A percentile compares a stretch with the other conserved stretches of the same genome.
Conservation (phyloP, 1,140 invertebrate species). For the Sinella curviseta region DNA sequence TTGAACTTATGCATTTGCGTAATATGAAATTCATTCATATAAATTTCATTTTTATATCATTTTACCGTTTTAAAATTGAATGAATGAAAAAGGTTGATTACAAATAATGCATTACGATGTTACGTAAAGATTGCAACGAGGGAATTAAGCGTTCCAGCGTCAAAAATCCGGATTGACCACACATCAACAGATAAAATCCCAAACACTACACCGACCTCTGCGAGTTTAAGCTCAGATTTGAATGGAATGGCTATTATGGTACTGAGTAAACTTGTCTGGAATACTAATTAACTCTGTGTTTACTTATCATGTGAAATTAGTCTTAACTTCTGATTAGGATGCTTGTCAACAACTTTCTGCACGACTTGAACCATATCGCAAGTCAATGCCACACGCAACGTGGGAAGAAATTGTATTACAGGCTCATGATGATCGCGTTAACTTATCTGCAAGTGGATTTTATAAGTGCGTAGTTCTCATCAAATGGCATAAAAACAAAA, state of each 20-base stretch:
- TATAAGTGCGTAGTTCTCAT: slow-evolving; percentile 35
- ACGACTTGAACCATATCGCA: slow-evolving; percentile 18
- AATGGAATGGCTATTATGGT: slow-evolving; percentile 23
- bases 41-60: slow-evolving; percentile 30
- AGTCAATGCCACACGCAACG: slow-evolving; percentile 24
- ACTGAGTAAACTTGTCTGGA: too few species aligned
- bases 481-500: neutral
- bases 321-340: slow-evolving; percentile 12
- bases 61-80: neutral
- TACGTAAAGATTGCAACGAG: slow-evolving; percentile 12
- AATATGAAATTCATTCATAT: slow-evolving; percentile 34
- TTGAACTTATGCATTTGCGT: slow-evolving; percentile 36
- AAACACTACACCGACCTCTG: slow-evolving; percentile 9
- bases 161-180: neutral
- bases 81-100: neutral
- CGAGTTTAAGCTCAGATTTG: slow-evolving; percentile 6
- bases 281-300: neutral
- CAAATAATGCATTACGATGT: neutral
- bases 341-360: slow-evolving; percentile 37
- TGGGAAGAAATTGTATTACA: slow-evolving; percentile 36
- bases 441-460: slow-evolving; percentile 41
- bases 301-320: neutral
- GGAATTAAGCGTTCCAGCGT: slow-evolving; percentile 6
- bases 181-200: slow-evolving; percentile 20
- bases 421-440: slow-evolving; percentile 39